These are phyloP conservation scores for Lasioglossum leucozonium DNA, from an alignment of 2,888 invertebrate species.

Conservation along the genomic window DNA sequence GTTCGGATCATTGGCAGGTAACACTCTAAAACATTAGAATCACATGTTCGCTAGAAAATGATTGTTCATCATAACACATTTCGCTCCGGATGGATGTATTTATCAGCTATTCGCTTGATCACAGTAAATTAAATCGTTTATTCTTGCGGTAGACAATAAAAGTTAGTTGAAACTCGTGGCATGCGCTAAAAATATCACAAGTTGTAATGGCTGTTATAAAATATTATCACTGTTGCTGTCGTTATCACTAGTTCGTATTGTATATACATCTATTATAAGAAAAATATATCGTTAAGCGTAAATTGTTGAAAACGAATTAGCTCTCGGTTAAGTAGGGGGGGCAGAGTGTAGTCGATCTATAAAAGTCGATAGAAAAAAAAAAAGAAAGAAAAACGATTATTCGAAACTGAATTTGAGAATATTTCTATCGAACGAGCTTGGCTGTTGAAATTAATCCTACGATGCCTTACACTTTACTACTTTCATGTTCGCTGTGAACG, in stretches of 20 bases:
- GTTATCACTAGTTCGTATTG: conserved; percentile 24
- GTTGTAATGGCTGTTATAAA: conserved; percentile 50
- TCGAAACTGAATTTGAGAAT: background rate
- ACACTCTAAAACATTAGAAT: background rate
- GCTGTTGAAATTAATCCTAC: background rate
- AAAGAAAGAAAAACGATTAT: background rate
- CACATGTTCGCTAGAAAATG: conserved; percentile 2
- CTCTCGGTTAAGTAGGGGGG: background rate
- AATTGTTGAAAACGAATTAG: conserved; percentile 12
- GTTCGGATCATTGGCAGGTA: background rate
- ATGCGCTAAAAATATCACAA: conserved; percentile 63
- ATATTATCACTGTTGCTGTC: conserved; percentile 46
- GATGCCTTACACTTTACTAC: background rate
- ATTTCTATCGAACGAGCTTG: background rate
- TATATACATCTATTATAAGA: conserved; percentile 25
- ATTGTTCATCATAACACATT: background rate
- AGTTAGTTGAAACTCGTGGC: conserved; percentile 25
- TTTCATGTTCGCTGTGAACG: background rate
- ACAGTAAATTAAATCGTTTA: conserved; percentile 50
- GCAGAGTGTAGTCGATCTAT: background rate
- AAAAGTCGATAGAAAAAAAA: background rate
- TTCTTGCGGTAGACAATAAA: conserved; percentile 17
- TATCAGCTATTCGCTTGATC: conserved; percentile 30
- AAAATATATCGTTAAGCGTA: conserved; percentile 45
- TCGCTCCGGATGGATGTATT: background rate